A percentile compares a stretch with the other conserved stretches of the same genome.
phyloP scores from a whole-genome alignment of 2,888 invertebrate genomes.

The Muscina levida region DNA sequence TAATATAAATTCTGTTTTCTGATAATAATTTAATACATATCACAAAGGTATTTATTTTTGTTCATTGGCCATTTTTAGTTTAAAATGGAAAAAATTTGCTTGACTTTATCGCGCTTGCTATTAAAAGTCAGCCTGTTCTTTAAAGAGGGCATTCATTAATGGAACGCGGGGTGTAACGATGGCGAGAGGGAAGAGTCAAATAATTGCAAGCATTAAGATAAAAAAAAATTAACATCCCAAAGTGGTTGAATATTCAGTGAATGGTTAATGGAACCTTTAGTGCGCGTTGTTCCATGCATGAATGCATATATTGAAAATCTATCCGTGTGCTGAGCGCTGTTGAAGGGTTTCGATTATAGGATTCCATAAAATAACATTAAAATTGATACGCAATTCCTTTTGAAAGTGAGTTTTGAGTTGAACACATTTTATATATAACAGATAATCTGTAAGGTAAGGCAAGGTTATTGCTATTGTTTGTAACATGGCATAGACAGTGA shows the following conservation, averaged over 20 bases:
- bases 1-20: constrained; percentile 63
- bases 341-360: too few relatives aligned
- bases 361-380: too few relatives aligned
- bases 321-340: too few relatives aligned
- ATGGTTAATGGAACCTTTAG: constrained; percentile 14
- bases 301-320: too few relatives aligned
- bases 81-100: constrained; percentile 1
- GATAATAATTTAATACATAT: constrained; percentile 48
- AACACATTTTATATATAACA: too few relatives aligned
- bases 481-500: too few relatives aligned
- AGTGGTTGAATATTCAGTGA: constrained; percentile 1
- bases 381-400: too few relatives aligned
- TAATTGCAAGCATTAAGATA: constrained; percentile 28
- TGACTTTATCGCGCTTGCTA: constrained; percentile 10
- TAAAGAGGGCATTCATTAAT: not conserved
- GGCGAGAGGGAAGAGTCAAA: constrained; percentile 4
- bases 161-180: not conserved
- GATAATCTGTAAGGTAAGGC: too few relatives aligned
- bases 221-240: constrained; percentile 1
- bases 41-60: constrained; percentile 33
- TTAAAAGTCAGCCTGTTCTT: constrained; percentile 16
- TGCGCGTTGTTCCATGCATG: not conserved
- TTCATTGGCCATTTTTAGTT: not conserved
- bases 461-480: too few relatives aligned
- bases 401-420: too few relatives aligned